phyloP scores from a whole-genome alignment of 2,113 vertebrate genomes.

The Macaca fascicularis region DNA sequence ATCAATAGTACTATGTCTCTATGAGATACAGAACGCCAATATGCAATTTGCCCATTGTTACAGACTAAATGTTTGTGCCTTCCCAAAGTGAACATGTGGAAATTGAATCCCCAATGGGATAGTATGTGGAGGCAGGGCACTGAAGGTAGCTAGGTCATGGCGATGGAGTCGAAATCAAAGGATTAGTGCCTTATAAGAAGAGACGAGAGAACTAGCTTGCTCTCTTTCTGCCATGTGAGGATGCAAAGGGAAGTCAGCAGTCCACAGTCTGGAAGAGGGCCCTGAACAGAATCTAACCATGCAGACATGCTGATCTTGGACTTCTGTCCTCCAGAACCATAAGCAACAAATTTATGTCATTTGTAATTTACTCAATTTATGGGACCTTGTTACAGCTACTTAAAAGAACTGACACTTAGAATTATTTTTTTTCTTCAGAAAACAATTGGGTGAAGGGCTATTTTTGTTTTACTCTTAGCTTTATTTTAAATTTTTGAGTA shows the following conservation, averaged over 20 bases:
- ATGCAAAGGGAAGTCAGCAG: background rate
- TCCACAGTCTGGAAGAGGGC: background rate
- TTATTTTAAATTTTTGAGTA: background rate
- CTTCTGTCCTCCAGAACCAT: background rate
- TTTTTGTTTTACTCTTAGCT: background rate
- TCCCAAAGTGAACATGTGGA: background rate
- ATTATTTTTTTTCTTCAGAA: background rate
- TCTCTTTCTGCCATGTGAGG: background rate
- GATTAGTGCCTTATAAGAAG: background rate
- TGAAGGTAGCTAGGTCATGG: background rate
- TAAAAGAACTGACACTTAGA: background rate
- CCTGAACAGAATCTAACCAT: background rate
- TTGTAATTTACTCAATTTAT: background rate
- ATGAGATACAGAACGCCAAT: background rate
- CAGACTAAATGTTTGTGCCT: background rate
- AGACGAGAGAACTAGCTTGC: background rate
- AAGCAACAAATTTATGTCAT: background rate
- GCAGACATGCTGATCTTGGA: background rate
- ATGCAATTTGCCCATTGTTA: background rate
- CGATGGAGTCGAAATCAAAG: background rate
- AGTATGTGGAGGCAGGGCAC: background rate
- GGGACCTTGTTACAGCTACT: background rate
- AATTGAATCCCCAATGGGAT: background rate
- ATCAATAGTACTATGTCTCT: background rate
- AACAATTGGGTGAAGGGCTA: background rate